These are phyloP conservation scores for Xerus inauris DNA, from an alignment of 2,113 vertebrate species.

Conservation along the genomic window DNA sequence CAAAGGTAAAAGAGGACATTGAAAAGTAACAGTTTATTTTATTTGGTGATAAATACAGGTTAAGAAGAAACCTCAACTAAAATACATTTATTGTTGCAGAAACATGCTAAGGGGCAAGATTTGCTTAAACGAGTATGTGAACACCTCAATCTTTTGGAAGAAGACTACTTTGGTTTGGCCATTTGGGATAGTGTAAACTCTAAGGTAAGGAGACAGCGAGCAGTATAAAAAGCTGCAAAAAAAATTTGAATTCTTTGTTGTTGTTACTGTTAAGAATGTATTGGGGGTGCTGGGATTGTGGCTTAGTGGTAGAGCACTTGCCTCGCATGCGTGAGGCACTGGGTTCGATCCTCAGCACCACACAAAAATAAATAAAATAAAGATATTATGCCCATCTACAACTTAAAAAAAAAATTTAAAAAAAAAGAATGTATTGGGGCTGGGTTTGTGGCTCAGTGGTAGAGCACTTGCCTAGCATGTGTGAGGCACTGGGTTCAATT, in stretches of 20 bases:
- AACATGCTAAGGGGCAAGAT: conserved; percentile 97
- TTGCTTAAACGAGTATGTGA: conserved; percentile 96
- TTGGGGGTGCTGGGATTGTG: too few species aligned
- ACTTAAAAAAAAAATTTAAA: too few species aligned
- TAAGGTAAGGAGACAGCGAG: conserved; percentile 87
- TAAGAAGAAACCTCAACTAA: conserved; percentile 36
- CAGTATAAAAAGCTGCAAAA: background rate
- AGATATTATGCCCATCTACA: too few species aligned
- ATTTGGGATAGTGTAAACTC: conserved; percentile 91
- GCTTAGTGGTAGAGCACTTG: too few species aligned
- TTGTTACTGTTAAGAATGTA: background rate
- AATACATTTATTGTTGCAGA: conserved; percentile 86
- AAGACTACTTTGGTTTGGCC: conserved; percentile 96
- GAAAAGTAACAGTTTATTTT: conserved; percentile 39
- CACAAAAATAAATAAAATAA: too few species aligned
- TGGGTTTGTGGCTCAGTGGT: too few species aligned
- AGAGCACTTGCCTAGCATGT: too few species aligned
- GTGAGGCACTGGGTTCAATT: too few species aligned
- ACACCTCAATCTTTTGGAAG: conserved; percentile 97
- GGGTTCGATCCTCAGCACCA: too few species aligned
- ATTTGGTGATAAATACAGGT: background rate
- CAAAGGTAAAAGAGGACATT: conserved; percentile 38
- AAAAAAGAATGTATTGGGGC: too few species aligned
- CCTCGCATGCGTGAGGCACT: too few species aligned
- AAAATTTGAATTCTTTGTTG: background rate